Conservation (phyloP, 2,797 vertebrate species). For the Zenarchopterus dispar region DNA sequence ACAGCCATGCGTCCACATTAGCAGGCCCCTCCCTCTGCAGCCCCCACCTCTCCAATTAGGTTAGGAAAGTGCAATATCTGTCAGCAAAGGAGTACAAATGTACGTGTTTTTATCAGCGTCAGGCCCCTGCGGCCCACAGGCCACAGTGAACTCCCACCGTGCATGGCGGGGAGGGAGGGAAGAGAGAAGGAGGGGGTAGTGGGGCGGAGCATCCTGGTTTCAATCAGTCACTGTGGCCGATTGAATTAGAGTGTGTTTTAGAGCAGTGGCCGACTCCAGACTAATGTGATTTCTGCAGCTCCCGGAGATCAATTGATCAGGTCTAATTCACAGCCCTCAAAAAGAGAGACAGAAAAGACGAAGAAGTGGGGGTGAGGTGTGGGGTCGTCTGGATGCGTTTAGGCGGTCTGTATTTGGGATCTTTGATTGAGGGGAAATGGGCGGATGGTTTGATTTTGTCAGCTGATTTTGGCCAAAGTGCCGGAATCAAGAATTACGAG, state of each 20-base stretch:
- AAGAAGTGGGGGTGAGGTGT: constrained; percentile 9
- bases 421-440: constrained; percentile 69
- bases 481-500: constrained; percentile 67
- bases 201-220: constrained; percentile 88
- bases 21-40: constrained; percentile 70
- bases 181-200: constrained; percentile 69
- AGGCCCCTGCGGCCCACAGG: constrained; percentile 79
- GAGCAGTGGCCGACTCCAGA: constrained; percentile 99
- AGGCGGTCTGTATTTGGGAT: constrained; percentile 48
- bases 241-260: constrained; percentile 98
- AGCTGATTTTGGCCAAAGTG: constrained; percentile 63
- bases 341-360: constrained; percentile 69
- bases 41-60: constrained; percentile 86
- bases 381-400: constrained; percentile 51
- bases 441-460: constrained; percentile 70
- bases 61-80: constrained; percentile 98
- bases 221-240: constrained; percentile 96
- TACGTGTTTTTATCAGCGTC: constrained; percentile 93
- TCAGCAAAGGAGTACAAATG: constrained; percentile 98
- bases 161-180: constrained; percentile 33
- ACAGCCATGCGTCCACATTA: constrained; percentile 93
- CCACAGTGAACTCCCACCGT: constrained; percentile 83
- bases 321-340: constrained; percentile 93
- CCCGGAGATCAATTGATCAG: constrained; percentile 99
- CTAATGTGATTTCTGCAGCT: constrained; percentile 98